These are phyloP conservation scores for Andrena fulva DNA, from an alignment of 2,888 invertebrate genomes.

Conservation along the genomic window DNA sequence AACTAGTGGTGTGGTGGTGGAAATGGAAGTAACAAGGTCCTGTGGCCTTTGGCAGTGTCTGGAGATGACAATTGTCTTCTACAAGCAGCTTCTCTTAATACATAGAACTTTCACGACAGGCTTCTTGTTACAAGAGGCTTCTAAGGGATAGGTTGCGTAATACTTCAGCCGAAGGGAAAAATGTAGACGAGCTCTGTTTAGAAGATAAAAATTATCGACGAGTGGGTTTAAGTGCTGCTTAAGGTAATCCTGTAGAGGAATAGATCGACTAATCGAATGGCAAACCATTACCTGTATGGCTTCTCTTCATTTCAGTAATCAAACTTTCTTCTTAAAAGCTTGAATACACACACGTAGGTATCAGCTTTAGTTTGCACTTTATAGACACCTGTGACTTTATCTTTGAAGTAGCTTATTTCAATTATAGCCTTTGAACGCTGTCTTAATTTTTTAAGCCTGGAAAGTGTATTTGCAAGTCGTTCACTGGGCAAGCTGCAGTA, in stretches of 20 bases:
- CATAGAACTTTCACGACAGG: background rate
- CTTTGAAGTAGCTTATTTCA: too few species aligned
- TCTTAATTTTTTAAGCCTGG: too few species aligned
- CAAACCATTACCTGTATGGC: conserved; percentile 88
- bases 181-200: background rate
- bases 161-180: background rate
- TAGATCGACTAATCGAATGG: conserved; percentile 94
- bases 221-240: conserved; percentile 88
- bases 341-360: conserved; percentile 83
- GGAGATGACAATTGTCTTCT: conserved; percentile 1
- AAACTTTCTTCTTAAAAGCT: conserved; percentile 90
- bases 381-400: too few species aligned
- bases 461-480: too few species aligned
- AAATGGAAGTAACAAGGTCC: background rate
- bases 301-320: conserved; percentile 87
- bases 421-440: too few species aligned
- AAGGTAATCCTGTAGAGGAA: conserved; percentile 90
- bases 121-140: background rate
- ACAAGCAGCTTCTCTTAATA: background rate
- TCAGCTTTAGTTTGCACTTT: too few species aligned
- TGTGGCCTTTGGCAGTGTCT: background rate
- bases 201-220: conserved; percentile 83
- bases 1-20: background rate
- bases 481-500: too few species aligned
- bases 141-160: background rate